Conservation (phyloP, 92 coral and sea anemone species). For the Palythoa caribaeorum region DNA sequence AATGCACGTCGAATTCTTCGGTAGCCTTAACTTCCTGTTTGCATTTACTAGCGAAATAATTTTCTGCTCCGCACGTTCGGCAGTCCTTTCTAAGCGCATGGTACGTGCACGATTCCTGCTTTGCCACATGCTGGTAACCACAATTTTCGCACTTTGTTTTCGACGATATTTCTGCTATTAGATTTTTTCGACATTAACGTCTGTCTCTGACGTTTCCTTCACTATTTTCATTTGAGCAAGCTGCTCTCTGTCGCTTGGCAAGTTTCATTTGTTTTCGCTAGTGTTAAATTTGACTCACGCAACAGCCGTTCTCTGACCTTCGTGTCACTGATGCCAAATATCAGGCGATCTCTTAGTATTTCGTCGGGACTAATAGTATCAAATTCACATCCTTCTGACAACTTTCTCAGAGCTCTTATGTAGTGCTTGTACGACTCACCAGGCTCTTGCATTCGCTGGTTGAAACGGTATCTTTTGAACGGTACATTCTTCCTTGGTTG, state of each 20-base stretch:
- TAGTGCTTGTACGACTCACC: slow-evolving; percentile 64
- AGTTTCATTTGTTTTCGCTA: slow-evolving; percentile 65
- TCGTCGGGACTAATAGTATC: slow-evolving; percentile 61
- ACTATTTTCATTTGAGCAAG: slow-evolving; percentile 66
- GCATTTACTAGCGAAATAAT: slow-evolving; percentile 42
- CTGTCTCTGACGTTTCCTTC: slow-evolving; percentile 37
- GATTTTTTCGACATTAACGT: slow-evolving; percentile 15
- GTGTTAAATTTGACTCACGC: slow-evolving; percentile 48
- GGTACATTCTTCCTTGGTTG: too few species aligned
- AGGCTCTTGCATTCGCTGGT: slow-evolving; percentile 47
- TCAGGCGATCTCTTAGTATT: slow-evolving; percentile 51
- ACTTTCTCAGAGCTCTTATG: slow-evolving; percentile 6
- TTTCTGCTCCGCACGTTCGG: slow-evolving; percentile 26
- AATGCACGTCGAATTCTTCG: slow-evolving; percentile 29
- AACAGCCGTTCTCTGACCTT: slow-evolving; percentile 61
- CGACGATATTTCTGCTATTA: background rate
- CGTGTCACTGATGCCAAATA: slow-evolving; percentile 50
- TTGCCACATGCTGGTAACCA: slow-evolving; percentile 39
- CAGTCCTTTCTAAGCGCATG: slow-evolving; percentile 47
- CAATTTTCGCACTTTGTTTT: slow-evolving; percentile 15
- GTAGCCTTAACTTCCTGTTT: slow-evolving; percentile 39
- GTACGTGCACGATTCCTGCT: slow-evolving; percentile 37
- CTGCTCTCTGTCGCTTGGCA: slow-evolving; percentile 61
- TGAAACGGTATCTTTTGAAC: too few species aligned
- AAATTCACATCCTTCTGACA: slow-evolving; percentile 65